A percentile compares a stretch with the other conserved stretches of the same genome.
Conservation (phyloP, 1,140 invertebrate species). For the Drosophila sp. region DNA sequence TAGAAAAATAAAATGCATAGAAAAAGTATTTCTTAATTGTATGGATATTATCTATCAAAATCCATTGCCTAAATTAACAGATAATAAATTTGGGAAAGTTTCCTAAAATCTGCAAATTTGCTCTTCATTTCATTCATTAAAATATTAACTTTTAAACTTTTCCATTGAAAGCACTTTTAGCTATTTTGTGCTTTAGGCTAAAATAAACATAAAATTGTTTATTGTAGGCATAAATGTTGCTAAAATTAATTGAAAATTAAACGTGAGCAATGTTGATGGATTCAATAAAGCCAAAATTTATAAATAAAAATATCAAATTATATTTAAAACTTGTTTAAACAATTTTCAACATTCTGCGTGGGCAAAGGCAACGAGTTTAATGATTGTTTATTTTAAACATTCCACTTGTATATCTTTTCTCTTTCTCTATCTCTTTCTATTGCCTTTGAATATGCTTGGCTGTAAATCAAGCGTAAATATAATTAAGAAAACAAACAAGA, state of each 20-base stretch:
- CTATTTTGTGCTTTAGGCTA: slow-evolving; percentile 1
- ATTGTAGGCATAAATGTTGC: slow-evolving; percentile 15
- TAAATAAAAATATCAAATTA: slow-evolving; percentile 49
- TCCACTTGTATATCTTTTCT: slow-evolving; percentile 20
- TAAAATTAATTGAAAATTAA: slow-evolving; percentile 1
- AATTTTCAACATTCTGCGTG: slow-evolving; percentile 19
- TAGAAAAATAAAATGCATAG: too few species aligned
- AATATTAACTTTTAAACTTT: slow-evolving; percentile 5
- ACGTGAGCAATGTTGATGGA: not conserved
- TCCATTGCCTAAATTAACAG: too few species aligned
- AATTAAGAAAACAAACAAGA: slow-evolving; percentile 29
- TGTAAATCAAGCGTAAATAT: slow-evolving; percentile 32
- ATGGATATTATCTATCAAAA: too few species aligned
- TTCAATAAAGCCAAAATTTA: slow-evolving; percentile 27
- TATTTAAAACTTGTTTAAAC: slow-evolving; percentile 42
- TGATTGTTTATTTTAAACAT: slow-evolving; percentile 42
- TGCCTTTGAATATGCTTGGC: slow-evolving; percentile 6
- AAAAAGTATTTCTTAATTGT: too few species aligned
- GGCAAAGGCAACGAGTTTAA: slow-evolving; percentile 8
- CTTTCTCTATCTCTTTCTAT: not conserved
- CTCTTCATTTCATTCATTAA: not conserved
- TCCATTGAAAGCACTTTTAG: slow-evolving; percentile 2
- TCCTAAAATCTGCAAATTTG: not conserved
- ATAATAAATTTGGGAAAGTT: too few species aligned
- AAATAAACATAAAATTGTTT: slow-evolving; percentile 27